Evolutionary conservation across 1,140 invertebrate species (phyloP), one percentile per base, ranked within the genome.

Genomic region (Sarcophaga bullata): DNA sequence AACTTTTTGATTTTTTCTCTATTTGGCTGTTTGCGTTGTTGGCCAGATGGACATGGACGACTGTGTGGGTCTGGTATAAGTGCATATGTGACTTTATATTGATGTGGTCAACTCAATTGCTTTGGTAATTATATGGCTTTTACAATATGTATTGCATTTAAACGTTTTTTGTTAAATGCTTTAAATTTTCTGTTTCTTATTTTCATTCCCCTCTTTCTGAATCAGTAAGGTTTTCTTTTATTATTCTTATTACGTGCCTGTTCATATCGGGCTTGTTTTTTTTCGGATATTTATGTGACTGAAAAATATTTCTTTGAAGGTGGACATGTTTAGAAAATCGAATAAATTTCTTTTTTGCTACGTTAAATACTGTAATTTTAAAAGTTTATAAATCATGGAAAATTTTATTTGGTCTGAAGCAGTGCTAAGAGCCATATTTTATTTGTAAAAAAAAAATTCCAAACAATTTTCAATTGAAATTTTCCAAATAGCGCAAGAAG

Each of bases 21-120:
- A 5, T 4, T 13, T 15, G 13, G 10, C 54, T 58, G 7, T 58
- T 58, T n/a, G 15, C 54, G 25, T 37, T 37, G 25, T 37, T 37
- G 25, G 25, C 25, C 25, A 37, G 25, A 37, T 37, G 54, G 9
- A 6, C 52, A 58, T 58, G 11, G 7, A 4, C n/a, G 54, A n/a
- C n/a, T 10, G 15, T 62, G 15, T 62, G 8, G 8, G n/a, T 62
- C 7, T n/a, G 19, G 62, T 68, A 25, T 19, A 52, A 68, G 7
- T 68, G 62, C 19, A 25, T 19, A 52, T 19, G 7, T n/a, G n/a
- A 68, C 62, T 68, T 68, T 13, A 68, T 17, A 8, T 68, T 68
- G 54, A 68, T 68, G 62, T n/a, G 62, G 62, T 68, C 62, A 68
- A 68, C n/a, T 68, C 62, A 68, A 68, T 68, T 68, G 62, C 62